A percentile compares a stretch with the other conserved stretches of the same genome.
These are phyloP conservation scores for Struthio camelus DNA, from an alignment of 2,113 vertebrate genomes.

Conservation along the genomic window DNA sequence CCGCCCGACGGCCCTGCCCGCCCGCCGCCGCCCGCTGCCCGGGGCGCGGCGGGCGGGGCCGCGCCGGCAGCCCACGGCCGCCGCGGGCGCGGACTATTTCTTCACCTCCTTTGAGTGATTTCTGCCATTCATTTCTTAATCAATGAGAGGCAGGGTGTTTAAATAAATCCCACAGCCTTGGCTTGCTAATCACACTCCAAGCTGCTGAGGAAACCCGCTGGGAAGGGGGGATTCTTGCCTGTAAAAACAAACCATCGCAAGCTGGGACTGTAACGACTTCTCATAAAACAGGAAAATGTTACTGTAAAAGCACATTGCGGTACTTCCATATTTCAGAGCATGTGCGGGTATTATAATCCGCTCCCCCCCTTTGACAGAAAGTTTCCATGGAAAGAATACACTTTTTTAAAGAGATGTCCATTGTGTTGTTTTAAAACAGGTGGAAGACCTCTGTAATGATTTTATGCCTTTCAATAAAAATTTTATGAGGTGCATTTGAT, in stretches of 20 bases:
- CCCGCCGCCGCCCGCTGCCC: background rate
- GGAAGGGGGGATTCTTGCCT: constrained; percentile 61
- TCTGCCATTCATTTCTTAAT: constrained; percentile 70
- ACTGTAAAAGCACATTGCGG: constrained; percentile 68
- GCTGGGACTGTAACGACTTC: constrained; percentile 64
- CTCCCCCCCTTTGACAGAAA: constrained; percentile 5
- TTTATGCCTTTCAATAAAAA: constrained; percentile 98
- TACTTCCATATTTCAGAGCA: constrained; percentile 63
- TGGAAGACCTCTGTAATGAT: constrained; percentile 91
- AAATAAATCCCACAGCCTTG: constrained; percentile 63
- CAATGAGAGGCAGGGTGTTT: constrained; percentile 65
- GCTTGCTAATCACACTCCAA: constrained; percentile 56
- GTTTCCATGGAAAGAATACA: constrained; percentile 31
- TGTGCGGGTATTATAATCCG: constrained; percentile 24
- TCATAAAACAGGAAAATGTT: constrained; percentile 68
- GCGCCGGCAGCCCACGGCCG: background rate
- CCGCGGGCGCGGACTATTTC: constrained; percentile 81
- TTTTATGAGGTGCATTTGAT: constrained; percentile 99
- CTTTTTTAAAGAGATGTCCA: constrained; percentile 40
- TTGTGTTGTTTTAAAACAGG: constrained; percentile 84
- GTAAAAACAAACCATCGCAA: constrained; percentile 66
- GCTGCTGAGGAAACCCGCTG: constrained; percentile 60
- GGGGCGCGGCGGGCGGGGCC: constrained; percentile 30
- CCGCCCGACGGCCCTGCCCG: background rate
- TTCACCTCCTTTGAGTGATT: constrained; percentile 63